Base-by-base conservation (phyloP, 1,140 invertebrate species). In the Diorhabda carinulata region DNA sequence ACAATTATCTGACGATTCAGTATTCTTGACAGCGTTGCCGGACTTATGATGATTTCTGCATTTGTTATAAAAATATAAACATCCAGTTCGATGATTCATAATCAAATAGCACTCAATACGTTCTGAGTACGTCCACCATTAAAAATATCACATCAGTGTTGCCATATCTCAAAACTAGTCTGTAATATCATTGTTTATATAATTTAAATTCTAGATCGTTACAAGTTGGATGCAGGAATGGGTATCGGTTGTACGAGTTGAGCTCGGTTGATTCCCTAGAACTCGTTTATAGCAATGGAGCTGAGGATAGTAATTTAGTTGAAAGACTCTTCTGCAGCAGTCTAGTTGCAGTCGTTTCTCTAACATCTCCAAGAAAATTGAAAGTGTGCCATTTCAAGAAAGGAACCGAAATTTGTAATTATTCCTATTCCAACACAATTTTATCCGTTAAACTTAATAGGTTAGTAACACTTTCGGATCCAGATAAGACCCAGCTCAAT, bases 301-400 rank as follows among this genome's bases (percentile, higher is more conserved):
- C 83, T 64, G 92, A 95, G 83, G 96, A 98, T 81, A 91, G 94
- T 43, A 95, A 91, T 78, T 91, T 99, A 67, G 94, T 99, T 65
- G 98, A 99, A 82, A 86, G 97, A 61, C 86, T 99, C 57, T 99
- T 99, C 83, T 96, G 94, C 81, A 98, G 96, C 80, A 98, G 95
- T 76, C 85, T 99, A 73, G 94, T 99, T 75, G 96, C 96, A 41
- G 88, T 99, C 76, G 98, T 99, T 64, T 95, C 93, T 74, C 86
- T 96, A 70, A 89, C 91, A 72, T 92, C 94, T 57, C 96, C 97
- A 60, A 87, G 98, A 74, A 98, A 94, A 83, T 86, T 98, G 25
- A 93, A 93, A 85, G 96, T 99, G 43, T 98, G 95, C 82, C 97
- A 99, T 84, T 99, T 98, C 83, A 97, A 97, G 79, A 98, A 97